Conservation (phyloP, 2,113 vertebrate genomes). For the Chaetops frenatus region DNA sequence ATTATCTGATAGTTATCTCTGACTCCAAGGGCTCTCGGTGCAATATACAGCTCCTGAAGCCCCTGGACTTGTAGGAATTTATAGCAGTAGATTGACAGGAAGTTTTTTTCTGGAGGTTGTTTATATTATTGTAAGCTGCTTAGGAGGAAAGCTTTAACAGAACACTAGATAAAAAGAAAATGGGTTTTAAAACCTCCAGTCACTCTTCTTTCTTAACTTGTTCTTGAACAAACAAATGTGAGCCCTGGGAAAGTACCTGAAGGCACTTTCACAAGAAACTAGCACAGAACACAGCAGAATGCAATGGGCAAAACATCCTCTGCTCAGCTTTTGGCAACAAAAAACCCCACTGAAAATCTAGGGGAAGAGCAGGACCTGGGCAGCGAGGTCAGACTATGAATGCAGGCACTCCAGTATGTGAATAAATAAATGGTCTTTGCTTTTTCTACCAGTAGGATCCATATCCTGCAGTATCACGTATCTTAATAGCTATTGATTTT, state of each 20-base stretch:
- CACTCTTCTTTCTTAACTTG: slow-evolving; percentile 50
- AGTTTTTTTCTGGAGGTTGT: slow-evolving; percentile 56
- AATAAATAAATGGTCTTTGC: not conserved
- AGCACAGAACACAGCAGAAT: not conserved
- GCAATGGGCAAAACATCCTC: not conserved
- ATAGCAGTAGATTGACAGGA: slow-evolving; percentile 35
- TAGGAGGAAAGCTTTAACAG: slow-evolving; percentile 55
- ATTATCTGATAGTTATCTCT: slow-evolving; percentile 50
- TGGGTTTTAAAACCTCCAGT: slow-evolving; percentile 55
- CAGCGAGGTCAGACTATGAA: not conserved
- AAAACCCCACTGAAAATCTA: not conserved
- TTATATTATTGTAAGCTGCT: slow-evolving; percentile 66
- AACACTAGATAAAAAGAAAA: slow-evolving; percentile 61
- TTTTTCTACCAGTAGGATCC: not conserved
- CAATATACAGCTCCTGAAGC: slow-evolving; percentile 44
- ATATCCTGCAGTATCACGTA: not conserved
- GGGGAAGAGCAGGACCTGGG: not conserved
- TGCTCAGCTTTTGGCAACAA: not conserved
- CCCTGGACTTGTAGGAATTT: slow-evolving; percentile 49
- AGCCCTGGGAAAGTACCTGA: slow-evolving; percentile 9
- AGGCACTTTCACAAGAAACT: slow-evolving; percentile 2
- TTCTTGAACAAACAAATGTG: slow-evolving; percentile 41
- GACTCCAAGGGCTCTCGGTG: slow-evolving; percentile 24
- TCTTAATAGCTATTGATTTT: slow-evolving; percentile 53
- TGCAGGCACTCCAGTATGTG: not conserved